Evolutionary conservation across 2,797 vertebrate genomes (phyloP).

Genomic region (Champsocephalus esox): DNA sequence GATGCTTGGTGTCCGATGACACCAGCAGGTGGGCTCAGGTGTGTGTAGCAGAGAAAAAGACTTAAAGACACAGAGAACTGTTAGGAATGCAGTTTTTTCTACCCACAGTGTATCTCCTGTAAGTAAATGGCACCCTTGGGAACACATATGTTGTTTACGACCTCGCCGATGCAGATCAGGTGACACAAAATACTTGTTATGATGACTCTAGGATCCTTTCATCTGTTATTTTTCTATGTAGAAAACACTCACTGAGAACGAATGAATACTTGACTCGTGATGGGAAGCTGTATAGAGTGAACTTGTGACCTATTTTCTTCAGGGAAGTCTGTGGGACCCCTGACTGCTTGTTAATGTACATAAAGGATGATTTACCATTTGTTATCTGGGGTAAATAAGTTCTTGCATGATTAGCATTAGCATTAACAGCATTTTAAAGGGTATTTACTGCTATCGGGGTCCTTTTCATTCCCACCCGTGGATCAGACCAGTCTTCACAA

Average conservation of each 20-base stretch:
- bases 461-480: background rate
- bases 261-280: conserved; percentile 17
- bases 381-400: conserved; percentile 1
- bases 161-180: background rate
- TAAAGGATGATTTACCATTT: conserved; percentile 8
- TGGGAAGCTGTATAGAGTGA: conserved; percentile 8
- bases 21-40: too few relatives aligned
- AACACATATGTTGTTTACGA: conserved; percentile 52
- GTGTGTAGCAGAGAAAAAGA: too few relatives aligned
- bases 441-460: background rate
- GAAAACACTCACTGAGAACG: conserved; percentile 9
- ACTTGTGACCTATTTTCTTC: conserved; percentile 27
- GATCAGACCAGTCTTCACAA: background rate
- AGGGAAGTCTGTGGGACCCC: background rate
- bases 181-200: conserved; percentile 14
- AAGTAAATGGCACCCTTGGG: conserved; percentile 24
- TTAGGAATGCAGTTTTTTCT: too few relatives aligned
- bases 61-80: too few relatives aligned
- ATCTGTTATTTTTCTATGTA: conserved; percentile 13
- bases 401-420: background rate
- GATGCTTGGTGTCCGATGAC: too few relatives aligned
- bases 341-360: conserved; percentile 5
- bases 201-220: conserved; percentile 24
- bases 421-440: background rate
- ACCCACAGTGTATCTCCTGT: conserved; percentile 8